A percentile compares a stretch with the other conserved stretches of the same genome.
phyloP scores from a whole-genome alignment of 2,888 invertebrate species.

The Idaea biselata region DNA sequence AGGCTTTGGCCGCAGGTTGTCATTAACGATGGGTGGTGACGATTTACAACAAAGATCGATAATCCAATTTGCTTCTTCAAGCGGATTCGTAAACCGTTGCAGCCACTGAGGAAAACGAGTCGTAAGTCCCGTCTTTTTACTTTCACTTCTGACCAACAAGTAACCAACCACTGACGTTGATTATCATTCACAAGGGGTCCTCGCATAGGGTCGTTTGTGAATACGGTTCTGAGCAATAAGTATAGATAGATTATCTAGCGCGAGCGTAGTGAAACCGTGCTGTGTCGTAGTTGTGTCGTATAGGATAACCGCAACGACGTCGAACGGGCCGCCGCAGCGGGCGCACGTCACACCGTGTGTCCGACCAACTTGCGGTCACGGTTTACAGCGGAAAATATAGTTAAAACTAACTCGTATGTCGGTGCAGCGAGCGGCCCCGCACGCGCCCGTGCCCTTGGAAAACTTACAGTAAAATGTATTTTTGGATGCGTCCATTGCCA shows the following conservation, averaged over 20 bases:
- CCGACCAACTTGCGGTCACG: slow-evolving; percentile 43
- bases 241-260: background rate
- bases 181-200: no score
- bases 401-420: slow-evolving; percentile 41
- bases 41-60: no score
- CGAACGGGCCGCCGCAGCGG: background rate
- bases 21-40: no score
- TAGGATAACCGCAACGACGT: background rate
- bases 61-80: no score
- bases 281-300: background rate
- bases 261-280: background rate
- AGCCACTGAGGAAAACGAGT: no score
- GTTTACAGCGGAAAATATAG: slow-evolving; percentile 60
- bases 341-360: slow-evolving; percentile 10
- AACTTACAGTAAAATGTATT: slow-evolving; percentile 75
- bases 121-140: no score
- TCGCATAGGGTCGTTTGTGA: no score
- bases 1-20: no score
- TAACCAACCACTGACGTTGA: no score
- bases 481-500: slow-evolving; percentile 73
- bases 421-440: slow-evolving; percentile 18
- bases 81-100: no score
- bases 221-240: no score
- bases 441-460: slow-evolving; percentile 60
- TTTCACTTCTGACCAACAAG: no score